These are phyloP conservation scores for Stylophora pistillata DNA, from an alignment of 64 coral and sea anemone genomes.

Conservation along the genomic window DNA sequence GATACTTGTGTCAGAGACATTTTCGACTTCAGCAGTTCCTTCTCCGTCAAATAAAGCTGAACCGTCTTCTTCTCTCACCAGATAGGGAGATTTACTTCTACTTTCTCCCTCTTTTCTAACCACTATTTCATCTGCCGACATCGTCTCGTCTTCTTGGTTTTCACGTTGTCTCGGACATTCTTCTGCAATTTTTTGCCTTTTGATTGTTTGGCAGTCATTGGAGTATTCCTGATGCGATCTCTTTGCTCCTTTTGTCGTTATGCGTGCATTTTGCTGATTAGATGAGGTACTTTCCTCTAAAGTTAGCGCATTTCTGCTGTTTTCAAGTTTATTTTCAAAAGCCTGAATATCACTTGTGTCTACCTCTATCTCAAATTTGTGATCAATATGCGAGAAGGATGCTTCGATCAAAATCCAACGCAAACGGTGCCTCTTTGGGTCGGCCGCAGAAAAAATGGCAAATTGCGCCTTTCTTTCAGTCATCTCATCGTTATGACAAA, in stretches of 20 bases:
- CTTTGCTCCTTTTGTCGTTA: background rate
- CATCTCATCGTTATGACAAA: slow-evolving; percentile 30
- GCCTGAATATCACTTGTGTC: no score
- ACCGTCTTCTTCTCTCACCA: background rate
- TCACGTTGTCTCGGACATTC: background rate
- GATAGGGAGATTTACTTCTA: background rate
- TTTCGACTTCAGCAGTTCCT: background rate
- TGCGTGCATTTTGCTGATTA: background rate
- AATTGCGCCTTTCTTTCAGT: slow-evolving; percentile 13
- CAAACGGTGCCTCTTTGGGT: slow-evolving; percentile 32
- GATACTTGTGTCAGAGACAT: background rate
- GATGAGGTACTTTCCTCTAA: background rate
- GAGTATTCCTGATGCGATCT: background rate
- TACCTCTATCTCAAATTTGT: no score
- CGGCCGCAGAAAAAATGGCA: slow-evolving; percentile 32
- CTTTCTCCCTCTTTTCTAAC: background rate
- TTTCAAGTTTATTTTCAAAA: background rate
- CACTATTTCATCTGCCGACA: background rate
- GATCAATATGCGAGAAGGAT: slow-evolving; percentile 21
- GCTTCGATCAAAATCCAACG: slow-evolving; percentile 49
- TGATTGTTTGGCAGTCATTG: background rate
- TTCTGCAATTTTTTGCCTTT: background rate
- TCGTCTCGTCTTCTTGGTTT: background rate
- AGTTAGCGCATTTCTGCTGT: background rate
- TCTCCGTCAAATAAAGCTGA: background rate